Evolutionary conservation across 2,888 invertebrate genomes (phyloP), one percentile per base, ranked within the genome.

Genomic region (Platyscelio sp.): DNA sequence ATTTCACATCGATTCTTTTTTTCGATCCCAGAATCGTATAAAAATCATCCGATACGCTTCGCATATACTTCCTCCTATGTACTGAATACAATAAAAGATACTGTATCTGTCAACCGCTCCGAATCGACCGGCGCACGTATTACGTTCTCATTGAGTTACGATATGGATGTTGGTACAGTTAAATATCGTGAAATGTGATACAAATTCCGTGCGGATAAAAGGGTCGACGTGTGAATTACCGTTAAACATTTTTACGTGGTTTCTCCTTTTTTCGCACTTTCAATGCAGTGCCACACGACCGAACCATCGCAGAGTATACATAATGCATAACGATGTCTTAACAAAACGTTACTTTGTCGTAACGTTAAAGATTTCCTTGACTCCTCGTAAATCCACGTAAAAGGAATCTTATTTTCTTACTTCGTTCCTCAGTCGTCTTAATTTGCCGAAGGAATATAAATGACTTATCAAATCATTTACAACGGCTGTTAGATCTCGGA

Each of bases 261-360:
- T 78, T 79, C 82, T 71, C 79, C 74, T 85, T 82, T 85, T 85
- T 85, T 79, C 82, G 85, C 82, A 85, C 85, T 85, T 79, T 85
- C 85, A 65, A 82, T 85, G 78, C 85, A 79, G 22, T 79, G 75
- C 79, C 79, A 75, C 71, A 67, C 78, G 65, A 79, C 84, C 54
- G 79, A 78, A 71, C 72, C 58, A 81, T 85, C 70, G 26, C 56
- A 75, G 76, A 60, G 51, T 75, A 85, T 85, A 71, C 78, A 76
- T 85, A 78, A 85, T 85, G 81, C 81, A 85, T 80, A 72, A 76
- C 84, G 63, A 72, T 80, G 77, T 70, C 83, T 43, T 78, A 83
- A 78, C 75, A 49, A 74, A 83, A 79, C 78, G 75, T 70, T 83
- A 78, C 75, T 75, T 61, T 78, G 78, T 83, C 61, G 77, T 70